Base-by-base conservation (phyloP, 2,888 invertebrate species). In the Cephus sareptanus region DNA sequence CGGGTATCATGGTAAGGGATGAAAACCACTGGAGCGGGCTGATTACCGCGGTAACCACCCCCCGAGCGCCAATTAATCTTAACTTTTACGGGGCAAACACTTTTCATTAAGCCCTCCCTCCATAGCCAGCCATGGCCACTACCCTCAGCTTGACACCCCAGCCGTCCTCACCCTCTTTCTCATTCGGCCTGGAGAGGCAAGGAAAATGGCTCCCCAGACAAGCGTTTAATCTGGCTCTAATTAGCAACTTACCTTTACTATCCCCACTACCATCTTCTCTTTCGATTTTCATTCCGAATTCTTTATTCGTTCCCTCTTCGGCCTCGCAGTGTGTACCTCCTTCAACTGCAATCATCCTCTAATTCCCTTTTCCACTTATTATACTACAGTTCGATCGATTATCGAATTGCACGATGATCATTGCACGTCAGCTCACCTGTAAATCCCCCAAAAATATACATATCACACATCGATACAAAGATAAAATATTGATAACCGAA, bases 161-260 rank as follows among this genome's bases (percentile, higher is more conserved):
- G 35, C 56, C 34, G 75, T 68, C 75, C 71, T 76, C 33, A 78
- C 74, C 69, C 77, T 77, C 76, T 73, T 74, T 75, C 78, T 75
- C 75, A 40, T 68, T 35, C 78, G 70, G 70, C 70, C 73, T 30
- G 75, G 75, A 33, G 83, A 84, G 85, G 85, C 86, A 86, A 87
- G 84, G 88, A 89, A 90, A 93, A 93, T 93, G 93, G 92, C 93
- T 93, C 93, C 93, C 93, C 92, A 92, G 93, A 93, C 93, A 93
- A 93, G 93, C 93, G 93, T 93, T 93, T 93, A 93, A 93, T 93
- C 93, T 93, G 93, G 93, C 92, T 93, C 93, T 93, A 93, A 93
- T 93, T 93, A 93, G 93, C 93, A 93, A 93, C 90, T 91, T 90
- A 90, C 87, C 87, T 80, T 77, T 89, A 87, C 93, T 89, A 86